These are phyloP conservation scores for Mastomys natalensis DNA, from an alignment of 2,113 vertebrate species.

Conservation along the genomic window DNA sequence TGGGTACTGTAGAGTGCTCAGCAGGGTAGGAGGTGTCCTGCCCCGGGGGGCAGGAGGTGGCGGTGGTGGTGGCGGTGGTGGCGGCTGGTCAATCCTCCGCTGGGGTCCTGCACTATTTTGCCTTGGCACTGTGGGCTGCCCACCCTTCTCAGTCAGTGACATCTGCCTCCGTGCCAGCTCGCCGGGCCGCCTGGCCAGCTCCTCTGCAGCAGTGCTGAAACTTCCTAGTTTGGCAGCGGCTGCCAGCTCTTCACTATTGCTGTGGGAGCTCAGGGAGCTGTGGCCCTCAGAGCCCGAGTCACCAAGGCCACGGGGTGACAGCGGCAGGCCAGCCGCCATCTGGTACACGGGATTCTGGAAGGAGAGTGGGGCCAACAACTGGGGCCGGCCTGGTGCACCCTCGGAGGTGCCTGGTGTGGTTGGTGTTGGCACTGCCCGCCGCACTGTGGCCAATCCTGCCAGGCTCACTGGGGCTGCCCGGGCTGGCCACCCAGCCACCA, in stretches of 20 bases:
- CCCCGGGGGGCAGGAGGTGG: constrained; percentile 90
- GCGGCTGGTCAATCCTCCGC: constrained; percentile 96
- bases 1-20: constrained; percentile 93
- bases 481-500: constrained; percentile 90
- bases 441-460: constrained; percentile 91
- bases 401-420: constrained; percentile 89
- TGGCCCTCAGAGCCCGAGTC: constrained; percentile 98
- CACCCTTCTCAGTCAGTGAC: constrained; percentile 93
- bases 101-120: constrained; percentile 97
- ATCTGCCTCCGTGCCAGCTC: constrained; percentile 95
- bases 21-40: constrained; percentile 93
- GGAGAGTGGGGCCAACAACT: constrained; percentile 95
- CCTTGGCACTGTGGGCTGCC: constrained; percentile 91
- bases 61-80: constrained; percentile 80
- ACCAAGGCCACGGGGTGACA: constrained; percentile 93
- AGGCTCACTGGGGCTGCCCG: constrained; percentile 89
- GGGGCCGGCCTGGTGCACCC: constrained; percentile 91
- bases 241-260: constrained; percentile 95
- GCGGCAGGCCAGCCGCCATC: constrained; percentile 96
- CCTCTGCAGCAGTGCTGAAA: constrained; percentile 89
- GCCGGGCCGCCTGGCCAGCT: constrained; percentile 92
- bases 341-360: constrained; percentile 99
- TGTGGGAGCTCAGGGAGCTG: constrained; percentile 98
- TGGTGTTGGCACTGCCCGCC: constrained; percentile 92
- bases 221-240: constrained; percentile 86